Conservation (phyloP, 2,888 invertebrate species). For the Sthenelais limicola region DNA sequence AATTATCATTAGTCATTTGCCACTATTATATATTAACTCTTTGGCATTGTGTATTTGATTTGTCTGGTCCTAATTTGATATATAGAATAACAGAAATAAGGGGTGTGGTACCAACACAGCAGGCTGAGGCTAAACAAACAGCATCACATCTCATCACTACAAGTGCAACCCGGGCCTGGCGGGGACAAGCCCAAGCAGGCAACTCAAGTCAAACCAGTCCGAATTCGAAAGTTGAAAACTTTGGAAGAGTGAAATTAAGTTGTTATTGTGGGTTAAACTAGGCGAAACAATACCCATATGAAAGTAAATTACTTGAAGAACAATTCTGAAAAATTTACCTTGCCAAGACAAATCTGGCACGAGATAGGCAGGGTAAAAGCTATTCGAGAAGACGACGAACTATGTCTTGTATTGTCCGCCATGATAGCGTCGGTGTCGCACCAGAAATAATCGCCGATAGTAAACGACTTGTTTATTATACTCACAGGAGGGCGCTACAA, state of each 20-base stretch:
- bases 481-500: too few species aligned
- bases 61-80: too few species aligned
- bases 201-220: background rate
- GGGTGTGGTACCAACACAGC: too few species aligned
- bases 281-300: background rate
- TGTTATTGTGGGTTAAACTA: background rate
- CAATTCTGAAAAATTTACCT: slow-evolving; percentile 54
- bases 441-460: too few species aligned
- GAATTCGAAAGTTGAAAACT: background rate
- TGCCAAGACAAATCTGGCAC: slow-evolving; percentile 70
- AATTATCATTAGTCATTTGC: too few species aligned
- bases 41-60: too few species aligned
- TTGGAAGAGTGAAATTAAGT: background rate
- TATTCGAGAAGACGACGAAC: slow-evolving; percentile 47
- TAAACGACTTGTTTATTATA: too few species aligned
- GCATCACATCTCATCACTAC: too few species aligned
- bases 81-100: too few species aligned
- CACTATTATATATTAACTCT: too few species aligned
- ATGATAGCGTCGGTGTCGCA: slow-evolving; percentile 19
- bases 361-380: slow-evolving; percentile 68
- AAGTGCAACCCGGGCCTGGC: background rate
- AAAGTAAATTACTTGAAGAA: background rate
- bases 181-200: background rate
- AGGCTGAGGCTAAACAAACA: too few species aligned
- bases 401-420: slow-evolving; percentile 30